Base-by-base conservation (phyloP, 2,888 invertebrate genomes). In the Dicyrtoma fusca region DNA sequence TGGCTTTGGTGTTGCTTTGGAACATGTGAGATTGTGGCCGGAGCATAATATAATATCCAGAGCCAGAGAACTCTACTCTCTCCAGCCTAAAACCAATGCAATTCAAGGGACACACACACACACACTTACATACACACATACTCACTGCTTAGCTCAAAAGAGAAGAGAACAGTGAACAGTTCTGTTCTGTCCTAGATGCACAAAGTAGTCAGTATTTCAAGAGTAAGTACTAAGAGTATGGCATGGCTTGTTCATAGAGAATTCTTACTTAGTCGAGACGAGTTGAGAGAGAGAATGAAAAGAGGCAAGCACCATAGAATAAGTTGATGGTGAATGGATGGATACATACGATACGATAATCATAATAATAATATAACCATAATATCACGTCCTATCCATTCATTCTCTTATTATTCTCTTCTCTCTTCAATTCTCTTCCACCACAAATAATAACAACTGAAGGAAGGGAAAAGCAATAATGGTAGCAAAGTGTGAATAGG, bases 401-500 rank as follows among this genome's bases (percentile, higher is more conserved):
- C 69, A 59, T 47, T 66, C 66, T 53, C 66, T 66, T 66, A 66
- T 66, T 66, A 66, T 66, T 66, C 66, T 66, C 66, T 25, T 23
- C 63, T 66, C 66, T 66, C 66, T 53, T 66, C 66, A 66, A 66
- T 66, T 66, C 66, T 53, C 66, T 66, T 66, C 66, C 66, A 66
- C 66, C 66, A 66, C 66, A 66, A 66, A 66, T 66, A 66, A 63
- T 63, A 66, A 66, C 66, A 66, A 66, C 61, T 59, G 23, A 45
- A 61, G 49, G 61, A 61, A 69, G 59, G 69, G 59, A 59, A 69
- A 69, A 69, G 69, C 69, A 69, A 69, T 69, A 69, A 69, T 69
- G 69, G 69, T 61, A 44, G 69, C 61, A 69, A 69, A 61, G 69
- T 69, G 69, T 69, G 69, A 69, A 69, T 69, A 69, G 69, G 69